Base-by-base conservation (phyloP, 2,888 invertebrate species). In the Taphrorychus bicolor region DNA sequence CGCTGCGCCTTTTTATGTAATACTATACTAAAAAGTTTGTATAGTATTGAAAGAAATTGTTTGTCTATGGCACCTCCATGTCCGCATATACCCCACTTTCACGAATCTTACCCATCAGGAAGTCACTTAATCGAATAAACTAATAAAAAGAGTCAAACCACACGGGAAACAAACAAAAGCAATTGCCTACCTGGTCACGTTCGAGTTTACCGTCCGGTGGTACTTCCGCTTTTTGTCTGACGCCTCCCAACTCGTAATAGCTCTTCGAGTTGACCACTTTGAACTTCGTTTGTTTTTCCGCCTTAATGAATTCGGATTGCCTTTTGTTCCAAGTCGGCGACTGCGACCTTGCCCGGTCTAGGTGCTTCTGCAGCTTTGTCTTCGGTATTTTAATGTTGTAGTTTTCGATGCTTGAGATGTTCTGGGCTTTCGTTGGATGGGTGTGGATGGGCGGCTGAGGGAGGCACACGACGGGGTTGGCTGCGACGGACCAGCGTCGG, bases 301-400 rank as follows among this genome's bases (percentile, higher is more conserved):
- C 73, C 66, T 71, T 76, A 70, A 71, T 74, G 59, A 74, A 62
- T 70, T 78, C 77, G 23, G 71, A 68, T 56, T 76, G 75, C 69
- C 75, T 74, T 71, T 80, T 79, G 69, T 78, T 80, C 73, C 79
- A 80, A 57, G 75, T 77, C 21, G 82, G 82, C 53, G 82, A 82
- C 72, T 82, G 82, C 21, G 82, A 81, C 64, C 82, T 76, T 9
- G 82, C 81, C 49, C 82, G 72, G 70, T 82, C 81, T 19, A 75
- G 74, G 40, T 74, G 73, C 54, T 72, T 53, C 69, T 75, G 58
- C 32, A 81, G 71, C 71, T 79, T 80, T 14, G 80, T 81, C 73
- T 81, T 82, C 57, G 81, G 82, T 72, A 81, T 81, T 73, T 80
- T 80, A 49, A 79, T 78, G 68, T 75, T 78, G 21, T 76, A 72